Percentiles rank a stretch among this genome's conserved stretches.
These are phyloP conservation scores for Potamilus streckersoni DNA, from an alignment of 1,140 invertebrate species.

Conservation along the genomic window DNA sequence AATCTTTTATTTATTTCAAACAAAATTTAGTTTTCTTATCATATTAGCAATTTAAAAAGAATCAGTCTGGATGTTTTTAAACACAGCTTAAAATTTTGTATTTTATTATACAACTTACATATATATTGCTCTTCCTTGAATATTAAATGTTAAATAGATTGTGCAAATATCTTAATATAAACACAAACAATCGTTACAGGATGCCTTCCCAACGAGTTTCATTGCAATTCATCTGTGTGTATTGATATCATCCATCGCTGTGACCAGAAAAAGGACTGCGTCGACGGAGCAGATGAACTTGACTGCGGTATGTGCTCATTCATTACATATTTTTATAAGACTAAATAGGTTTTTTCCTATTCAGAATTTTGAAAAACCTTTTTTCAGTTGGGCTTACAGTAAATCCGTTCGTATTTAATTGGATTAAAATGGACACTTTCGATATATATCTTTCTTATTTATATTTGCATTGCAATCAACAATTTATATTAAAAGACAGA, in stretches of 20 bases:
- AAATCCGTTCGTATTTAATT: too few species aligned
- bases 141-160: too few species aligned
- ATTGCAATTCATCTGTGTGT: conserved; percentile 72
- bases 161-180: neutral
- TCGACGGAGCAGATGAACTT: conserved; percentile 73
- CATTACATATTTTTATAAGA: neutral
- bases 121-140: neutral
- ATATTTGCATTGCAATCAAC: too few species aligned
- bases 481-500: too few species aligned
- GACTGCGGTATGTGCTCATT: conserved; percentile 57
- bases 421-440: too few species aligned
- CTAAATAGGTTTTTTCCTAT: too few species aligned
- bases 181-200: conserved; percentile 49
- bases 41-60: neutral
- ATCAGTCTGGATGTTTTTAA: neutral
- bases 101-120: neutral
- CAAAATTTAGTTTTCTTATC: too few species aligned
- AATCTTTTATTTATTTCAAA: too few species aligned
- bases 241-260: conserved; percentile 70
- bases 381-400: too few species aligned
- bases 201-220: conserved; percentile 69
- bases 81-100: neutral
- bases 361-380: too few species aligned
- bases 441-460: too few species aligned
- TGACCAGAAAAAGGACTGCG: conserved; percentile 72